Conservation (phyloP, 2,797 vertebrate species). For the Lacerta agilis region DNA sequence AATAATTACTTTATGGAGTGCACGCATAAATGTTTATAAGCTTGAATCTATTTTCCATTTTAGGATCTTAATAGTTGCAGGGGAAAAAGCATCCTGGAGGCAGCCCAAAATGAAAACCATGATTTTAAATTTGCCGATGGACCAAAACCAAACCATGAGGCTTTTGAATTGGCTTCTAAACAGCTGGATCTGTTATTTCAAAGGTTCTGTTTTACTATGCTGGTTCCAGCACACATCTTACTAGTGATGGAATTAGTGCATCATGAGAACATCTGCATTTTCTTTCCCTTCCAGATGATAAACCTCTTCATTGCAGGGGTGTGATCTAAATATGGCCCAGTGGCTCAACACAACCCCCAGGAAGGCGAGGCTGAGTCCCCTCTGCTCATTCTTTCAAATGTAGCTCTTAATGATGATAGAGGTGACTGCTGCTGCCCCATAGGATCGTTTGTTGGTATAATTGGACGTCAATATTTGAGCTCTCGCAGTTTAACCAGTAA, state of each 20-base stretch:
- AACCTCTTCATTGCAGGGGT: neutral
- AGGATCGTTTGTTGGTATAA: neutral
- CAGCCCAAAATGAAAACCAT: slow-evolving; percentile 39
- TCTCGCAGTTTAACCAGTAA: neutral
- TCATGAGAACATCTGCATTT: neutral
- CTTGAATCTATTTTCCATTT: neutral
- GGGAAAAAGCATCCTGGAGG: slow-evolving; percentile 39
- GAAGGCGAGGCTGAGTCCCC: no score
- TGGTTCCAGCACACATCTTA: neutral
- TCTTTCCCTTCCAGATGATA: slow-evolving; percentile 13
- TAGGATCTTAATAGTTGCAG: slow-evolving; percentile 2
- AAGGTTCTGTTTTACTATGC: slow-evolving; percentile 15
- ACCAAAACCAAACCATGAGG: slow-evolving; percentile 38
- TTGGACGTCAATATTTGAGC: neutral
- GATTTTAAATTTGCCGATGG: neutral
- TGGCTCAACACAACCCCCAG: neutral
- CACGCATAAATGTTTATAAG: fast-evolving
- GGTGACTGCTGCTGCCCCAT: neutral
- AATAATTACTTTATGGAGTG: slow-evolving; percentile 23
- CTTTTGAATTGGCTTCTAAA: slow-evolving; percentile 17
- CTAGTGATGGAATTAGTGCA: neutral
- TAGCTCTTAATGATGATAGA: neutral
- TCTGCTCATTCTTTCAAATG: neutral
- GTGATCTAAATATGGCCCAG: neutral
- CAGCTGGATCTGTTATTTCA: neutral